Conservation (phyloP, 2,797 vertebrate genomes). For the Sarcoramphus papa region DNA sequence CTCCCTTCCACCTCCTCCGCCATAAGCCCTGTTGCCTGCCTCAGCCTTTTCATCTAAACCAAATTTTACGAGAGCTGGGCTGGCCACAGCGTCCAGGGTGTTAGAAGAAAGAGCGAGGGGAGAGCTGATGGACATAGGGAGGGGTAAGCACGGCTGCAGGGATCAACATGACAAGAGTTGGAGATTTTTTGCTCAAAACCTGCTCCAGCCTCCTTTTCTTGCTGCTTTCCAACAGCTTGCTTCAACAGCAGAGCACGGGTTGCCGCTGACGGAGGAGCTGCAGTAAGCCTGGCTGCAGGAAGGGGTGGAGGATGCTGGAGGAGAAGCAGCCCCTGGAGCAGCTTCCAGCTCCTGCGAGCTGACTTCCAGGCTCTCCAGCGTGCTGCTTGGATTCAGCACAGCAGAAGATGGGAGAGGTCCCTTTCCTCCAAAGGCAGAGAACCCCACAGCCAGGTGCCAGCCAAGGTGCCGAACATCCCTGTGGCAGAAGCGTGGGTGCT, state of each 20-base stretch:
- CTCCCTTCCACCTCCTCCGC: neutral
- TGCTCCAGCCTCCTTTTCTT: neutral
- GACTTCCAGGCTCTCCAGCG: neutral
- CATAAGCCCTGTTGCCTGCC: fast-evolving
- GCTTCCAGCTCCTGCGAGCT: neutral
- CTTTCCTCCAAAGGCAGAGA: neutral
- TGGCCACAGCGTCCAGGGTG: fast-evolving
- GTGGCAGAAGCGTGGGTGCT: neutral
- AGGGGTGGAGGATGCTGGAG: neutral
- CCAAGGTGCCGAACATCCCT: neutral
- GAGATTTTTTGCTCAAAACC: neutral
- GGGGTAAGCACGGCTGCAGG: neutral
- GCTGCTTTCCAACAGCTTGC: neutral
- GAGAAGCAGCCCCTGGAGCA: neutral
- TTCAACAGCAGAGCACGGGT: neutral
- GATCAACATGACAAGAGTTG: fast-evolving
- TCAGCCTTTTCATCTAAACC: neutral
- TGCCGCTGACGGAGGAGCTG: neutral
- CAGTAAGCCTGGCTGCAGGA: neutral
- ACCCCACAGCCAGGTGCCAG: neutral
- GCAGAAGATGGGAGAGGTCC: neutral
- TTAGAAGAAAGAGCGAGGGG: neutral
- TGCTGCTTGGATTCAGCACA: fast-evolving
- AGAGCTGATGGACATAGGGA: neutral
- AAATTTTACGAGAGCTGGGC: fast-evolving